These are phyloP conservation scores for Psophia crepitans DNA, from an alignment of 2,113 vertebrate species.

Conservation along the genomic window DNA sequence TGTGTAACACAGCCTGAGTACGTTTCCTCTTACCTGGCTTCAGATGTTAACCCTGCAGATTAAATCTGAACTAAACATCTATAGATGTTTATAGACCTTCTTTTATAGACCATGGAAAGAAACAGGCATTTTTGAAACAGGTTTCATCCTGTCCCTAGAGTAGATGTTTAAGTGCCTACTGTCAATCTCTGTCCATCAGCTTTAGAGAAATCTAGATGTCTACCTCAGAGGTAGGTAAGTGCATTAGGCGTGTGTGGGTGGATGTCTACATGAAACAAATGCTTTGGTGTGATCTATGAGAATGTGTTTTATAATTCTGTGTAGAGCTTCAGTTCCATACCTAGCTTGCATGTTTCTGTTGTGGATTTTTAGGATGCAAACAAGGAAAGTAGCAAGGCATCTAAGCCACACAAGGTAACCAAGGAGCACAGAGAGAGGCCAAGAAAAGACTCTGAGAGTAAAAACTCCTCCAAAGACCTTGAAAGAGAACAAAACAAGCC, in stretches of 20 bases:
- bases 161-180: neutral
- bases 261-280: neutral
- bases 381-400: constrained; percentile 83
- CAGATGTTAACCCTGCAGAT: neutral
- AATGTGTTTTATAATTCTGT: neutral
- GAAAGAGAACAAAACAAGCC: constrained; percentile 83
- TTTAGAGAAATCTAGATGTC: neutral
- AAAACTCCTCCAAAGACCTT: constrained; percentile 82
- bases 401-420: constrained; percentile 91
- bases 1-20: neutral
- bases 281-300: neutral
- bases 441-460: constrained; percentile 96
- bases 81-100: neutral
- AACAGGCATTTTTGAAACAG: neutral
- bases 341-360: neutral
- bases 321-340: neutral
- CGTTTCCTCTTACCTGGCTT: neutral
- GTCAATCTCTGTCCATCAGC: neutral
- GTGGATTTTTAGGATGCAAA: constrained; percentile 73
- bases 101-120: neutral
- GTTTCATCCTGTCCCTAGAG: neutral
- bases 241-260: neutral
- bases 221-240: neutral
- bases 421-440: constrained; percentile 95
- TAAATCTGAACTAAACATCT: neutral